Base-by-base conservation (phyloP, 2,888 invertebrate species). In the Phania funesta region DNA sequence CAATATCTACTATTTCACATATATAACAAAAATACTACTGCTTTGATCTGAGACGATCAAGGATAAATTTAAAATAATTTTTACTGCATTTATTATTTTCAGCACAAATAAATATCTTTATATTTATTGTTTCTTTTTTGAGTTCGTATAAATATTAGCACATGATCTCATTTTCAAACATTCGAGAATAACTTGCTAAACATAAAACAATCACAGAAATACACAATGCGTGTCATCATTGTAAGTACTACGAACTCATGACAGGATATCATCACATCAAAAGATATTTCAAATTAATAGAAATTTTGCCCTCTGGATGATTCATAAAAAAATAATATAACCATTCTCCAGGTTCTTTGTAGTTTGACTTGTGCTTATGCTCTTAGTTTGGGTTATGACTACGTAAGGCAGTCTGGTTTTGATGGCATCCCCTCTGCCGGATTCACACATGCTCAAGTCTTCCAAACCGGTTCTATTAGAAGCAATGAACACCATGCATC, bases 141-240 rank as follows among this genome's bases (percentile, higher is more conserved):
- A 26, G 2, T 3, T 11, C 32, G 50, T 82, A 82, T 82, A 82
- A 77, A 82, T 68, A 77, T 52, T 52, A 29, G 26, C 22, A 35
- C 24, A 16, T 16, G 7, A 24, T 64, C 32, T 18, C 18, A 26
- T 9, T 48, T 18, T 9, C 56, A n/a, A 16, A 48, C 77, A 84
- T 77, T 71, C 75, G 44, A 22, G 32, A 71, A 4, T 71, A 22
- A 32, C 24, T 76, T 67, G 65, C 73, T 46, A 67, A 67, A 50
- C 56, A 48, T 32, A 24, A 11, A 48, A 64, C 1, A 35, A 64
- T 86, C 98, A 98, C 98, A 67, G 41, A 18, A 44, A 54, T n/a
- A 46, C 29, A 67, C 29, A 11, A 97, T 86, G 98, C 99, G 98
- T 71, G 68, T 84, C 38, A 85, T 86, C 80, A 67, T 86, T 84